Conservation (phyloP, 2,888 invertebrate genomes). For the Baronia brevicornis region DNA sequence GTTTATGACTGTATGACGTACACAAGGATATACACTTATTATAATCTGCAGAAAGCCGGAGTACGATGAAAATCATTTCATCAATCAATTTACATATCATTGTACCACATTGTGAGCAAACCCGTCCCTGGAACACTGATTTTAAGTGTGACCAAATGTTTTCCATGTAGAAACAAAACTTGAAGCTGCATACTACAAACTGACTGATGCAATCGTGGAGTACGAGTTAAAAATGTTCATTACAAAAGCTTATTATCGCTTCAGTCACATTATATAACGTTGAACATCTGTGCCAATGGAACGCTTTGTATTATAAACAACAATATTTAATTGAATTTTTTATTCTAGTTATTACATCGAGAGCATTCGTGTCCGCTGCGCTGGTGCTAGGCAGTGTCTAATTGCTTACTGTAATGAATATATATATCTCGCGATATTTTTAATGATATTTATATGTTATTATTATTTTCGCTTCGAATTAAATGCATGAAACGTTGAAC, state of each 20-base stretch:
- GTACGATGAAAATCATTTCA: too few relatives aligned
- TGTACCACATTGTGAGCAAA: too few relatives aligned
- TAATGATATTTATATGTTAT: slow-evolving; percentile 16
- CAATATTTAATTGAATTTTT: slow-evolving; percentile 11
- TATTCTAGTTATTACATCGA: slow-evolving; percentile 13
- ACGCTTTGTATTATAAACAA: slow-evolving; percentile 17
- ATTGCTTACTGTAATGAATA: slow-evolving; percentile 9
- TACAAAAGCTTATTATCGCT: slow-evolving; percentile 48
- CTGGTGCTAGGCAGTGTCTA: slow-evolving; percentile 11
- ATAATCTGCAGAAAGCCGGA: too few relatives aligned
- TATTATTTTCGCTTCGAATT: not conserved
- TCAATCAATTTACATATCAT: too few relatives aligned
- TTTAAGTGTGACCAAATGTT: too few relatives aligned
- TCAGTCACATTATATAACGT: slow-evolving; percentile 50
- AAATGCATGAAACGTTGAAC: too few relatives aligned
- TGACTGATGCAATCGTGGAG: too few relatives aligned
- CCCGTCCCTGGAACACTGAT: too few relatives aligned
- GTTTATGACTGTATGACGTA: too few relatives aligned
- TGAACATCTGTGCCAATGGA: slow-evolving; percentile 67
- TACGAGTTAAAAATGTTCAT: slow-evolving; percentile 18
- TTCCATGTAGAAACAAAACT: too few relatives aligned
- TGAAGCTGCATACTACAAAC: too few relatives aligned
- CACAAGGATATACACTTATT: too few relatives aligned
- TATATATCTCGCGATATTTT: slow-evolving; percentile 7
- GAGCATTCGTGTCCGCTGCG: slow-evolving; percentile 7